Evolutionary conservation across 2,888 invertebrate species (phyloP), one percentile per base, ranked within the genome.

Genomic region (Lasioglossum morio): DNA sequence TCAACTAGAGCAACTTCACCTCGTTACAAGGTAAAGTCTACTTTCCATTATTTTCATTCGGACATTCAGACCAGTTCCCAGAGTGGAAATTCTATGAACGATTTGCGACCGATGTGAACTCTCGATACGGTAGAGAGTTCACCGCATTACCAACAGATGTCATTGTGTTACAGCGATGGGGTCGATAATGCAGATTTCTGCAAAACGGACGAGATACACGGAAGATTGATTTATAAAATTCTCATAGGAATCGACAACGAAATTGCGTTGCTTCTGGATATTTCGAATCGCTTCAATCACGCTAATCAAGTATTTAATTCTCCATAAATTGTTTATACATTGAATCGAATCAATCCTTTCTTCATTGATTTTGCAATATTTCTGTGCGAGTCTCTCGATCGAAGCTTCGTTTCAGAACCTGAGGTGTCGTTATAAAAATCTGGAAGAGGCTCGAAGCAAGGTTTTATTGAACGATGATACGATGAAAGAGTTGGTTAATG

Each of bases 171-270:
- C 88, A 94, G 94, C 57, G 37, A 88, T 23, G 92, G 92, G 16
- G 89, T 91, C 86, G 90, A 91, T 80, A 87, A 91, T 48, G 89
- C 91, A 82, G 93, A 93, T 37, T 87, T 93, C 88, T 92, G 85
- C 43, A 72, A 87, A 8, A 46, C 92, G 4, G 88, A 87, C 0
- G 87, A 88, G 12, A 72, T 92, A 14, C 87, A 91, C n/a, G 93
- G 92, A 60, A 92, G 85, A 80, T 90, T 94, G 16, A 90, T 92
- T 43, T 94, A 91, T 72, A 93, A 93, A 87, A 94, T 94, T 43
- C 87, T 89, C n/a, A 84, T 90, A 80, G 92, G 92, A 5, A 91
- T 94, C 53, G 92, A 94, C 72, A 84, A 91, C 19, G 94, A 94
- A 83, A 69, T 94, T 19, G 40, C 72, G 0, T 27, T 77, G 1